Evolutionary conservation across 2,113 vertebrate species (phyloP).

Genomic region (Phylloscopus trochiloides): DNA sequence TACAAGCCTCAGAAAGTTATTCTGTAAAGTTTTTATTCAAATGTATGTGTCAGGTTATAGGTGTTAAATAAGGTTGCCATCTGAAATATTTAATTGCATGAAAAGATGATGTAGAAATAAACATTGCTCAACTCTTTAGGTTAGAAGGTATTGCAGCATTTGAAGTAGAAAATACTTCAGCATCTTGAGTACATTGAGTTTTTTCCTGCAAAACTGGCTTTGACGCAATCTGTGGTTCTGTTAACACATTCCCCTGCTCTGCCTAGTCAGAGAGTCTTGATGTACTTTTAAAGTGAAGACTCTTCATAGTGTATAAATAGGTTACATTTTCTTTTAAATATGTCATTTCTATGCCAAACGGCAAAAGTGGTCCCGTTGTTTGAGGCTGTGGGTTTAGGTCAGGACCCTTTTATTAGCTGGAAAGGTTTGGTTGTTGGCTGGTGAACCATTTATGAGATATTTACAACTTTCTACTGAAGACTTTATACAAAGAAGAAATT

Average conservation of each 20-base stretch:
- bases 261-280: background rate
- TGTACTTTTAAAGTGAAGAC: background rate
- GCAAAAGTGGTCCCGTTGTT: background rate
- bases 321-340: constrained; percentile 23
- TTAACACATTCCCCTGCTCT: background rate
- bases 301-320: background rate
- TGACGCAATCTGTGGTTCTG: background rate
- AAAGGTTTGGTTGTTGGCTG: background rate
- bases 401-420: background rate
- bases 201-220: background rate
- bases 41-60: background rate
- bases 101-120: background rate
- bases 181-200: background rate
- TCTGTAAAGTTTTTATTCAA: background rate
- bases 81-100: background rate
- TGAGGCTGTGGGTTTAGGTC: background rate
- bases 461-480: background rate
- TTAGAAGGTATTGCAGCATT: background rate
- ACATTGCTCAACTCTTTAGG: background rate
- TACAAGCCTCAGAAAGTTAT: background rate
- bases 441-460: background rate
- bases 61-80: background rate
- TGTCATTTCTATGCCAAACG: background rate
- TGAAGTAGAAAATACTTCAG: background rate
- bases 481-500: background rate